Percentiles rank a stretch among this genome's conserved stretches.
Conservation (phyloP, 2,797 vertebrate genomes). For the Myripristis jacobus region DNA sequence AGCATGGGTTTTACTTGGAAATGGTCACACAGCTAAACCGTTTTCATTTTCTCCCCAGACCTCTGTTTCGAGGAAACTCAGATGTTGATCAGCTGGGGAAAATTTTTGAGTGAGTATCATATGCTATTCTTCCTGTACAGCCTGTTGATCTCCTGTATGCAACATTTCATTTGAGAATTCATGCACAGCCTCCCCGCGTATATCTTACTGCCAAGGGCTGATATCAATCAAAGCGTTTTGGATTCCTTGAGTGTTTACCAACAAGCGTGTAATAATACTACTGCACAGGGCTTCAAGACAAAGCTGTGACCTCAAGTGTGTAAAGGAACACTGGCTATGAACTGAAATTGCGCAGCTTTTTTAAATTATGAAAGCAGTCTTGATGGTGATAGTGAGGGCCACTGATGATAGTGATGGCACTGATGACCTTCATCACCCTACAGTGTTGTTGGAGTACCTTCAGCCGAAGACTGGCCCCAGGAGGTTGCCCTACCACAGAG, state of each 20-base stretch:
- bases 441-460: conserved; percentile 95
- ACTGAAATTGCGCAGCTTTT: background rate
- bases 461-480: conserved; percentile 95
- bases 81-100: conserved; percentile 99
- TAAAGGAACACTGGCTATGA: background rate
- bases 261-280: background rate
- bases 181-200: background rate
- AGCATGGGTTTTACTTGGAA: background rate
- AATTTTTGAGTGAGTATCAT: conserved; percentile 96
- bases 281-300: background rate
- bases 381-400: background rate
- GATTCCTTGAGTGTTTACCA: background rate
- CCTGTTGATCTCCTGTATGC: background rate
- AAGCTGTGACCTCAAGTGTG: background rate
- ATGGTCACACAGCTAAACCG: conserved; percentile 14
- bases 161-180: background rate
- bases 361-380: background rate
- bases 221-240: background rate
- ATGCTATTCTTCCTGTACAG: background rate
- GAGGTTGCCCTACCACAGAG: conserved; percentile 95
- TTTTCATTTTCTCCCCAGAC: conserved; percentile 79
- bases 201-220: background rate
- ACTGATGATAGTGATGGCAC: conserved; percentile 21
- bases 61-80: conserved; percentile 97
- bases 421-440: conserved; percentile 41